Percentiles rank a stretch among this genome's conserved stretches.
Evolutionary conservation across 2,888 invertebrate genomes (phyloP).

Genomic region (Allacma fusca): DNA sequence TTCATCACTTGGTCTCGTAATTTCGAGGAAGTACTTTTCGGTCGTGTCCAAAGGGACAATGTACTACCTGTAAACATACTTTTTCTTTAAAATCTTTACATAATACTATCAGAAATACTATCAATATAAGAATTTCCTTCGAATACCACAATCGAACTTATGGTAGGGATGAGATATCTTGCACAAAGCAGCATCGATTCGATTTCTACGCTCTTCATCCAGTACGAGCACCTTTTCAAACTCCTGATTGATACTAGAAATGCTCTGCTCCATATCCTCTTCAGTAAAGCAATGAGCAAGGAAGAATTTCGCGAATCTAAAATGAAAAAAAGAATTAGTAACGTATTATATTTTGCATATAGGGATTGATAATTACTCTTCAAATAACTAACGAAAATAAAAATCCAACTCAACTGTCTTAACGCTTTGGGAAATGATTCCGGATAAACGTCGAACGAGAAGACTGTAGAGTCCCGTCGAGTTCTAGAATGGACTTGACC

Average conservation of each 20-base stretch:
- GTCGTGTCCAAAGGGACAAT: constrained; percentile 78
- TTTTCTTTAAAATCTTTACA: constrained; percentile 10
- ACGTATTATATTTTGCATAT: too few relatives aligned
- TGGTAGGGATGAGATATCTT: constrained; percentile 81
- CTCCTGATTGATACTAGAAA: constrained; percentile 94
- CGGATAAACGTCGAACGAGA: neutral
- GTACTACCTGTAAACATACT: constrained; percentile 74
- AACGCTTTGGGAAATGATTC: neutral
- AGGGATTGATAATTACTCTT: too few relatives aligned
- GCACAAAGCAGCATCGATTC: constrained; percentile 81
- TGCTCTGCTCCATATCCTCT: constrained; percentile 86
- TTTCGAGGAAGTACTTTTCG: constrained; percentile 81
- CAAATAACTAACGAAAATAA: too few relatives aligned
- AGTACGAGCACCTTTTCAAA: constrained; percentile 90
- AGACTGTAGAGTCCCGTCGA: neutral
- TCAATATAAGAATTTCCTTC: too few relatives aligned
- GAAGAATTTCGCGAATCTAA: constrained; percentile 95
- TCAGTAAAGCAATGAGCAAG: constrained; percentile 90
- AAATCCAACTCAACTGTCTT: neutral
- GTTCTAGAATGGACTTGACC: neutral
- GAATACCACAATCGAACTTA: constrained; percentile 88
- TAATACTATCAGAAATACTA: too few relatives aligned
- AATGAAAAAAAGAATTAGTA: neutral
- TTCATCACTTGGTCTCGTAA: constrained; percentile 84
- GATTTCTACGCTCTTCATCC: constrained; percentile 88